These are phyloP conservation scores for Sialis lutaria DNA, from an alignment of 2,888 invertebrate genomes.

Conservation along the genomic window DNA sequence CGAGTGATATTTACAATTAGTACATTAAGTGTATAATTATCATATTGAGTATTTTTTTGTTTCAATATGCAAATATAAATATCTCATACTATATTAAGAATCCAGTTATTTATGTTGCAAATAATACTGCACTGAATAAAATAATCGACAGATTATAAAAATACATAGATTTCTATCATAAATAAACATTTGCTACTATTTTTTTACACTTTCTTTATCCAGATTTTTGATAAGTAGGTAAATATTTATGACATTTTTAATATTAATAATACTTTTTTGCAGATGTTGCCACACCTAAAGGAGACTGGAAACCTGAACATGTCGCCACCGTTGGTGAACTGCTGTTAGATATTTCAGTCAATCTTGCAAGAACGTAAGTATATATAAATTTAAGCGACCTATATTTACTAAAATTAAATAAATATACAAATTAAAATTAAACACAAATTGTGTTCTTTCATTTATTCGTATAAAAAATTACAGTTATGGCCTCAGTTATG, in stretches of 20 bases:
- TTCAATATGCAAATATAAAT: too few species aligned
- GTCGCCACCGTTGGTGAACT: slow-evolving; percentile 75
- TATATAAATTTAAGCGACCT: background rate
- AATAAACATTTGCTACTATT: too few species aligned
- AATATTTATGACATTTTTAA: background rate
- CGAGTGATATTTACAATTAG: too few species aligned
- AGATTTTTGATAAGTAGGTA: too few species aligned
- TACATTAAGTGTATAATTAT: too few species aligned
- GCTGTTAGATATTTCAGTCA: slow-evolving; percentile 68
- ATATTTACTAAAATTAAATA: background rate
- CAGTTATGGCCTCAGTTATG: slow-evolving; percentile 69
- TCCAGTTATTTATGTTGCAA: too few species aligned
- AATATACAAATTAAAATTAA: slow-evolving; percentile 1
- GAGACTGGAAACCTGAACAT: slow-evolving; percentile 71
- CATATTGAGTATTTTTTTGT: too few species aligned
- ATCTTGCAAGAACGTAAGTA: slow-evolving; percentile 66
- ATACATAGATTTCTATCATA: too few species aligned
- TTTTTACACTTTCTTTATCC: too few species aligned
- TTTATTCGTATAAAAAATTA: slow-evolving; percentile 7
- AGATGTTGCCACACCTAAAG: slow-evolving; percentile 68
- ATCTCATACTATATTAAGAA: too few species aligned
- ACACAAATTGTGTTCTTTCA: background rate
- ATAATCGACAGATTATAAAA: too few species aligned
- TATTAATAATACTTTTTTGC: slow-evolving; percentile 12
- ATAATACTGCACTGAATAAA: too few species aligned